A percentile compares a stretch with the other conserved stretches of the same genome.
Evolutionary conservation across 2,113 vertebrate species (phyloP).

Genomic region (Passer domesticus): DNA sequence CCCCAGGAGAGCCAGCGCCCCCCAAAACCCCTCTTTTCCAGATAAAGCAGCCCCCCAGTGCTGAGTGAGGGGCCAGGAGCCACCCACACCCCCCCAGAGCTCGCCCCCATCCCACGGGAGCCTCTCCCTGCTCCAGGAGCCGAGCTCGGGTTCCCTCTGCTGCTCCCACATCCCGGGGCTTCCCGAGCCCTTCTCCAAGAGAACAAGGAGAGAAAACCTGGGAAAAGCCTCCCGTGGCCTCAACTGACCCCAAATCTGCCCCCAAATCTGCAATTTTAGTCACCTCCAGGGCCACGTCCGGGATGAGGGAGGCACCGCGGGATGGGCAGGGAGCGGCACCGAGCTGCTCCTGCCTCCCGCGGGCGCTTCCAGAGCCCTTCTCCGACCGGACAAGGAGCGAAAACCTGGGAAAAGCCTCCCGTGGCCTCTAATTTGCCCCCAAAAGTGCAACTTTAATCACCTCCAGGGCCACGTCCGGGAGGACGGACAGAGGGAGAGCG

Average conservation of each 20-base stretch:
- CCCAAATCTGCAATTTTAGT: too few species aligned
- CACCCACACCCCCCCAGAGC: background rate
- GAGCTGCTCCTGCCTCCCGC: too few species aligned
- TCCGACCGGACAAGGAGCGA: background rate
- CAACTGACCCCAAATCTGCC: too few species aligned
- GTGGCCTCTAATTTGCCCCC: too few species aligned
- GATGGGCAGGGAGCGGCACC: too few species aligned
- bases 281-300: background rate
- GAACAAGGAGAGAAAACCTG: too few species aligned
- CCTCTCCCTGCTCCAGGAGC: background rate
- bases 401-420: background rate
- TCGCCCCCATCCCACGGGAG: background rate
- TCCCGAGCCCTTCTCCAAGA: background rate
- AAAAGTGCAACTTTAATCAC: too few species aligned
- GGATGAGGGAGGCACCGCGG: background rate
- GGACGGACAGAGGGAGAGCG: too few species aligned
- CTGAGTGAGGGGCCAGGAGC: background rate
- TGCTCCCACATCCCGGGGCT: background rate
- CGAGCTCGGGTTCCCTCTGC: background rate
- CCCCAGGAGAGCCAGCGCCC: background rate
- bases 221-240: too few species aligned
- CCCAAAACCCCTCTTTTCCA: rapidly evolving
- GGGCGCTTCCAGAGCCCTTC: background rate
- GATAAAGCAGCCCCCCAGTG: background rate
- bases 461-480: too few species aligned